Base-by-base conservation (phyloP, 30 jellyfish, hydroid and myxozoan species). In the Aurelia aurita region DNA sequence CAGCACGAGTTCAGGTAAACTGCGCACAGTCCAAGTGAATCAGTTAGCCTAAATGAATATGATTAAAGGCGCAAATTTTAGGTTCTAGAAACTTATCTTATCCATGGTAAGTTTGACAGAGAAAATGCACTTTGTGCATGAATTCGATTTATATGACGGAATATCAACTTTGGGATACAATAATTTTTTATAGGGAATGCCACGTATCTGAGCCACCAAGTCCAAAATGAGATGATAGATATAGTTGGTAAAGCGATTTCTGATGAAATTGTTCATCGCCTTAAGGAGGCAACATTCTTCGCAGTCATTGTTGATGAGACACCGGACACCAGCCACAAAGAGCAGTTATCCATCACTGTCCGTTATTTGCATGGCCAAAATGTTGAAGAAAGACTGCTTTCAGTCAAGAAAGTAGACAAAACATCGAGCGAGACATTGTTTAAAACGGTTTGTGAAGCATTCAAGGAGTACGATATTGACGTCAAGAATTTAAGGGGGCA, bases 301-400 rank as follows among this genome's bases (percentile, higher is more conserved):
- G 25, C 87, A n/a, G 21, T 74, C 21, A 74, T 74, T 23, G 82
- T 66, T 12, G 87, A 74, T 74, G 87, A 74, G 34, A 58, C 87
- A 8, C 87, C 87, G 16, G 79, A 74, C 74, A 74, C 13, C 18
- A 74, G 87, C 87, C 20, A 57, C 21, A 57, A 74, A 57, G 87
- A 74, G 57, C 87, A 49, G 87, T 31, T 74, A 10, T 47, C 79
- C 49, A 19, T 74, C 26, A 66, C 43, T 16, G 82, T 74, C 25
- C 28, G 87, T 12, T 74, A 49, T 31, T 29, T 74, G 87, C 9
- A 21, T 23, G 31, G 31, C 22, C 44, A 32, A 13, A 32, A 13
- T 32, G 78, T 66, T 10, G 78, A 66, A 32, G 78, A 66, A 66
- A 23, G 84, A 9, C 54, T 71, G 74, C 84, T 71, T 49, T 70